Base-by-base conservation (phyloP, 2,888 invertebrate genomes). In the Proisotoma minuta region DNA sequence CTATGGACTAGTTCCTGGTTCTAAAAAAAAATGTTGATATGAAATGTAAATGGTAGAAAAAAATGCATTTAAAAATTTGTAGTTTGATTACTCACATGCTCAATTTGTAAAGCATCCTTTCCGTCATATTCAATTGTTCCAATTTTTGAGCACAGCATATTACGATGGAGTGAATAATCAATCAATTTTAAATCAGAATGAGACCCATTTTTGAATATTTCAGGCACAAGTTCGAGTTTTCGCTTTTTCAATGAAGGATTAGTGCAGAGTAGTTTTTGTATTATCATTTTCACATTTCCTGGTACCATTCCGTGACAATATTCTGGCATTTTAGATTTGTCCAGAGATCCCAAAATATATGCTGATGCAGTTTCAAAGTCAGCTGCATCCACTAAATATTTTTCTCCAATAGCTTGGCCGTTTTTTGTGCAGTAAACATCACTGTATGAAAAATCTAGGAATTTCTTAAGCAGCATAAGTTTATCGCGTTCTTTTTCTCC, bases 401-500 rank as follows among this genome's bases (percentile, higher is more conserved):
- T 58, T 22, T 58, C 52, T 15, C 60, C 60, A 24, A 66, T 43
- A 3, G 22, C 15, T 4, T 50, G 27, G 24, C 71, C 69, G 24
- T 62, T 61, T 0, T 22, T 8, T 1, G 62, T 49, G 1, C 40
- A 39, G 1, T 66, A 53, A 27, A 68, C 60, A 26, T 69, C 69
- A 18, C 62, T 28, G 1, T 47, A 18, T 1, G 59, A 53, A 57
- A 59, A 69, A 10, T 29, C 34, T 15, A 71, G 49, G 34, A 71
- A 69, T n/a, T 63, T 68, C 12, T 51, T 27, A 23, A 62, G 50
- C 66, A 67, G 67, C 18, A 63, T 57, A 22, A 18, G 12, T 27
- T 57, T 56, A 53, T 65, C 67, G 26, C 61, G 23, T 50, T 60
- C 63, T 15, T 43, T 54, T 1, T 23, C 18, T 22, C 62, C 63